Conservation (phyloP, 2,797 vertebrate genomes). For the Hyperoplus lanceolatus region DNA sequence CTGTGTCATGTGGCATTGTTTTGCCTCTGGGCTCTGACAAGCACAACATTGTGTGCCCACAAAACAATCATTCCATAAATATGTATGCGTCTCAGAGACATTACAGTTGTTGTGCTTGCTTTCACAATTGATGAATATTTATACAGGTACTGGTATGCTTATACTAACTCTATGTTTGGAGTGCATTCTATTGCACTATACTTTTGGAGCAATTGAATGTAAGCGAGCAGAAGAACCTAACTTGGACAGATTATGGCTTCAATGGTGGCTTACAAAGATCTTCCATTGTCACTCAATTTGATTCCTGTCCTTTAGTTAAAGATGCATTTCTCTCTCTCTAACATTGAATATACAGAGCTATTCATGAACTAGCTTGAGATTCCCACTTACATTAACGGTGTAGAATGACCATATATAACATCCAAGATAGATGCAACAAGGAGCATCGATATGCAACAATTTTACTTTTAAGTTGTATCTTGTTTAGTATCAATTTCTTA, state of each 20-base stretch:
- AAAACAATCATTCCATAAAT: constrained; percentile 75
- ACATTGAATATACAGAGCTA: constrained; percentile 10
- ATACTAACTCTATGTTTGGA: constrained; percentile 22
- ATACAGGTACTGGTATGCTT: constrained; percentile 54
- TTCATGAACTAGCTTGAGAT: constrained; percentile 27
- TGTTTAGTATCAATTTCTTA: constrained; percentile 78
- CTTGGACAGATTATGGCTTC: constrained; percentile 8
- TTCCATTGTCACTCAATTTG: constrained; percentile 20
- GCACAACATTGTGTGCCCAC: constrained; percentile 69
- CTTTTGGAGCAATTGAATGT: constrained; percentile 25
- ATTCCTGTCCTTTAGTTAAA: constrained; percentile 23
- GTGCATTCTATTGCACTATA: constrained; percentile 23
- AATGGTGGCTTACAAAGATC: constrained; percentile 21
- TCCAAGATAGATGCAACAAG: constrained; percentile 62
- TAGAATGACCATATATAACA: constrained; percentile 46
- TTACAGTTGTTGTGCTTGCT: constrained; percentile 68
- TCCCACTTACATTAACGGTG: constrained; percentile 19
- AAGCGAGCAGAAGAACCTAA: constrained; percentile 1
- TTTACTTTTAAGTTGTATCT: constrained; percentile 83
- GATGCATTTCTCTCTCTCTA: constrained; percentile 22
- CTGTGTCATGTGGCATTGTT: constrained; percentile 78
- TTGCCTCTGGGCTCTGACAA: constrained; percentile 77
- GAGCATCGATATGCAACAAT: constrained; percentile 76
- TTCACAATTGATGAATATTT: constrained; percentile 72
- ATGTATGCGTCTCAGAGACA: constrained; percentile 75